phyloP scores from a whole-genome alignment of 2,797 vertebrate species.

The Tokudaia muenninki region DNA sequence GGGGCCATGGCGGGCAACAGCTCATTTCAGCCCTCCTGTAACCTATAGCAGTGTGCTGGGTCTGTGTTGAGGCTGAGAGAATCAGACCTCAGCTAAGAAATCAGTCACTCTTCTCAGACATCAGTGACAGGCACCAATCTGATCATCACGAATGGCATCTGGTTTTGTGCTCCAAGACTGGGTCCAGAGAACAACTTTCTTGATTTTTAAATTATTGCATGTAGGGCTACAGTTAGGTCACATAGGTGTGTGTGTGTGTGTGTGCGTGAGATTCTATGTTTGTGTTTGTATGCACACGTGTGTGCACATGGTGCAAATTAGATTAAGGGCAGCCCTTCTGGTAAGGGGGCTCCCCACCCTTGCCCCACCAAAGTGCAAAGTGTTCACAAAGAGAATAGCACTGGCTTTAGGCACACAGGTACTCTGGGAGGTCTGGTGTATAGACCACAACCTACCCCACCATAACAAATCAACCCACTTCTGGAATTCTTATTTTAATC shows the following conservation, averaged over 20 bases:
- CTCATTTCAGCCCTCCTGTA: background rate
- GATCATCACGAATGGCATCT: background rate
- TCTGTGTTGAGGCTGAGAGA: background rate
- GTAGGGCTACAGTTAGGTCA: background rate
- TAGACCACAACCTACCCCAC: background rate
- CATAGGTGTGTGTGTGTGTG: background rate
- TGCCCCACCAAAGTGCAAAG: no score
- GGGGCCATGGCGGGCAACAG: background rate
- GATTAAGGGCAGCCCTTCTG: background rate
- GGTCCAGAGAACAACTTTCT: conserved; percentile 3
- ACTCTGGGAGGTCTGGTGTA: background rate
- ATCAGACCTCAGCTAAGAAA: background rate
- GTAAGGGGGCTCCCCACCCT: background rate
- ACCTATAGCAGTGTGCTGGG: background rate
- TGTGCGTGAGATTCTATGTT: background rate
- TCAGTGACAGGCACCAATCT: background rate
- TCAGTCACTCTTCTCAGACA: background rate
- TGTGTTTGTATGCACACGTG: background rate
- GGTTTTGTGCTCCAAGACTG: background rate
- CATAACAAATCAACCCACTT: background rate
- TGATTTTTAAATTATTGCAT: background rate
- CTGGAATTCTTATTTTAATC: background rate
- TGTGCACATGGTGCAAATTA: background rate
- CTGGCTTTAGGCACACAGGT: background rate
- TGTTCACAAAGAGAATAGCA: background rate